Conservation (phyloP, 2,113 vertebrate genomes). For the Vidua macroura region DNA sequence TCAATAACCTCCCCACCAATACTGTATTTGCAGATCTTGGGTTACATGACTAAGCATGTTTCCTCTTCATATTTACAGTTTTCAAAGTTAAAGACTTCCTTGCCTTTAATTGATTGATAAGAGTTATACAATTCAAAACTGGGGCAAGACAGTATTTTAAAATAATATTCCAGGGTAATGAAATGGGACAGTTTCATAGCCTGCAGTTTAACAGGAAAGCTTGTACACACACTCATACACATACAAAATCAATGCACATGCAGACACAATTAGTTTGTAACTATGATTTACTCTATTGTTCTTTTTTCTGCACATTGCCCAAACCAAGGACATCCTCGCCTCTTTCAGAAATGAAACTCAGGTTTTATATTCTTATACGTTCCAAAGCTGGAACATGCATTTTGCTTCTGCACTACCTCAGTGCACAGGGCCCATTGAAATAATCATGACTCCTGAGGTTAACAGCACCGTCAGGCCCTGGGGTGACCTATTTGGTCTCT, state of each 20-base stretch:
- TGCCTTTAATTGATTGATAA: background rate
- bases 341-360: background rate
- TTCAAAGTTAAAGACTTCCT: background rate
- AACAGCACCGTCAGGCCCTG: background rate
- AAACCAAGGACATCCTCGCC: background rate
- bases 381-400: background rate
- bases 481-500: fast-evolving
- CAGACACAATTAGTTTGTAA: background rate
- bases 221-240: background rate
- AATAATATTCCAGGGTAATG: background rate
- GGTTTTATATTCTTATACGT: background rate
- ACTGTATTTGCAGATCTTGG: background rate
- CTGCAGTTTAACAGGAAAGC: background rate
- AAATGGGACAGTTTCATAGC: background rate
- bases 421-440: background rate
- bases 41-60: background rate
- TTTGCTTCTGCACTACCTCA: background rate
- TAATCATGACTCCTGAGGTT: background rate
- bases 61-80: background rate
- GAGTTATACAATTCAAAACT: background rate
- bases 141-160: background rate
- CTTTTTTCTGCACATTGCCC: background rate
- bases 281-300: background rate
- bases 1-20: background rate
- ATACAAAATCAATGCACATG: background rate